These are phyloP conservation scores for Aselliscus stoliczkanus DNA, from an alignment of 2,797 vertebrate genomes.

Conservation along the genomic window DNA sequence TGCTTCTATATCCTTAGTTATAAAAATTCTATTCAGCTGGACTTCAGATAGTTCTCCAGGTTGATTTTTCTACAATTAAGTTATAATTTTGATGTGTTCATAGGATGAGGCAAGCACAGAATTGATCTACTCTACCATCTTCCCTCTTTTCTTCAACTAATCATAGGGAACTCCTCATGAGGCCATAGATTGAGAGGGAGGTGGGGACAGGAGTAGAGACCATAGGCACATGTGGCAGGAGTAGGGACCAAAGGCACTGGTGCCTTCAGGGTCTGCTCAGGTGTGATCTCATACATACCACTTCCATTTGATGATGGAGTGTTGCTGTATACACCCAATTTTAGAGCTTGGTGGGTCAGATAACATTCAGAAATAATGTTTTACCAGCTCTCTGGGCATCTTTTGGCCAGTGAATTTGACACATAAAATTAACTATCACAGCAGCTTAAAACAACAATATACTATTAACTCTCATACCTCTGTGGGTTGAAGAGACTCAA, in stretches of 20 bases:
- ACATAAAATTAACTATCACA: background rate
- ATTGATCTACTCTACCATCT: too few species aligned
- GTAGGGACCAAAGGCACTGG: background rate
- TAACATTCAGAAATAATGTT: background rate
- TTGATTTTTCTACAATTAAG: too few species aligned
- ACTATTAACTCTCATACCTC: background rate
- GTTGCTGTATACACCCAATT: background rate
- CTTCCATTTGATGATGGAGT: background rate
- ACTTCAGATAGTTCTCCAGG: too few species aligned
- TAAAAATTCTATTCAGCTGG: too few species aligned
- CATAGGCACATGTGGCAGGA: too few species aligned
- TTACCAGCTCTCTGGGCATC: background rate
- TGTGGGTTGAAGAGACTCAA: background rate
- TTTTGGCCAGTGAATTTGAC: background rate
- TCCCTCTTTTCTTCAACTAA: background rate
- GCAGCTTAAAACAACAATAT: background rate
- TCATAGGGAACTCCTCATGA: background rate
- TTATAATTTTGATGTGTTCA: too few species aligned
- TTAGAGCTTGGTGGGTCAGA: background rate
- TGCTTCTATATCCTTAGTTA: too few species aligned
- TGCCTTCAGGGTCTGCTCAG: background rate
- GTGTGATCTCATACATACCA: background rate
- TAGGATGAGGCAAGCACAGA: too few species aligned
- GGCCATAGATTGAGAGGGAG: background rate
- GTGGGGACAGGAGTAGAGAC: background rate